Conservation (phyloP, 2,888 invertebrate species). For the Molanna angustata region DNA sequence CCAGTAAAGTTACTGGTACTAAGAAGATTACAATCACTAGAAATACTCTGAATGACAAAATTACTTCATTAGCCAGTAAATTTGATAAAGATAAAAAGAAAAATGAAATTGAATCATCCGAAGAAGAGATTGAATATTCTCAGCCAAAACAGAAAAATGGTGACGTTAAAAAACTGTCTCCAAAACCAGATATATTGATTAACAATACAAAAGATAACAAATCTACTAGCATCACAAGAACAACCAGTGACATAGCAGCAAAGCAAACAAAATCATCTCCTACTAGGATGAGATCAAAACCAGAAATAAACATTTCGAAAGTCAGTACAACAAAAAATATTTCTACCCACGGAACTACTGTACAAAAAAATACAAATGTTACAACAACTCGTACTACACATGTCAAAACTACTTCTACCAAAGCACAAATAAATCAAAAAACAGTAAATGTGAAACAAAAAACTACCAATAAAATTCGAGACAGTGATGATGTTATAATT, state of each 20-base stretch:
- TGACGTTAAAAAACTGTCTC: background rate
- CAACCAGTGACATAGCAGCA: conserved; percentile 57
- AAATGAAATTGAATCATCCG: conserved; percentile 3
- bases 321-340: conserved; percentile 39
- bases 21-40: conserved; percentile 17
- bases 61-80: conserved; percentile 18
- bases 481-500: conserved; percentile 61
- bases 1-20: conserved; percentile 10
- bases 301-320: conserved; percentile 51
- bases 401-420: conserved; percentile 45
- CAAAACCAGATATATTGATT: no score
- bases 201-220: no score
- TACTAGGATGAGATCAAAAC: conserved; percentile 49
- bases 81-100: conserved; percentile 27
- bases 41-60: conserved; percentile 24
- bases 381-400: conserved; percentile 49
- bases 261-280: conserved; percentile 50
- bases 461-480: background rate
- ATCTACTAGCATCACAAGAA: conserved; percentile 49
- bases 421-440: conserved; percentile 35
- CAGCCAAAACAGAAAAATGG: conserved; percentile 21
- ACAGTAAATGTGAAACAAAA: conserved; percentile 42
- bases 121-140: conserved; percentile 21
- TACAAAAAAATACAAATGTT: conserved; percentile 43
- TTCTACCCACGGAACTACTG: conserved; percentile 31